These are phyloP conservation scores for Nomada fucata DNA, from an alignment of 2,888 invertebrate genomes.

Conservation along the genomic window DNA sequence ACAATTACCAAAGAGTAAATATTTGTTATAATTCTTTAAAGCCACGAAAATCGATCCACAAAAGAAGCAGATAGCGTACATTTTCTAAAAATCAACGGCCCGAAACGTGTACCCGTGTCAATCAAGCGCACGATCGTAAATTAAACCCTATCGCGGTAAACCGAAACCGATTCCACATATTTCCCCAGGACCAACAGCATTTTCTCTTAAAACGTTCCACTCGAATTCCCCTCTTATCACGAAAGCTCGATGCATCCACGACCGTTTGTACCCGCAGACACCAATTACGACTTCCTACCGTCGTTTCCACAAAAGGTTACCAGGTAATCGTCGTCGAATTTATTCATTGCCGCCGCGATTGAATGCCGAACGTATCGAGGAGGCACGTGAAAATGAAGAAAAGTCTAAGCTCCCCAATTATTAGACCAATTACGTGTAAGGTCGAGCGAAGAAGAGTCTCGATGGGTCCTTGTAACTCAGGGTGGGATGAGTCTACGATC, in stretches of 20 bases:
- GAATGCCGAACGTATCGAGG: too few relatives aligned
- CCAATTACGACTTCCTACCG: neutral
- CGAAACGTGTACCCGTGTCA: too few relatives aligned
- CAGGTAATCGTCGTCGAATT: too few relatives aligned
- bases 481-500: slow-evolving; percentile 72
- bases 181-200: neutral
- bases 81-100: too few relatives aligned
- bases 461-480: slow-evolving; percentile 69
- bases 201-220: neutral
- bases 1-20: too few relatives aligned
- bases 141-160: neutral
- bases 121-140: too few relatives aligned
- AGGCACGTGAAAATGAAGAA: neutral
- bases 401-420: slow-evolving; percentile 55
- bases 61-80: too few relatives aligned
- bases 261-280: neutral
- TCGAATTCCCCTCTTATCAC: neutral
- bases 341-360: too few relatives aligned
- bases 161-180: neutral
- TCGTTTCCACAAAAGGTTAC: too few relatives aligned
- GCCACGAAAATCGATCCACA: too few relatives aligned
- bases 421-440: slow-evolving; percentile 67
- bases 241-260: neutral
- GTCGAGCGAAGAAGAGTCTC: slow-evolving; percentile 61
- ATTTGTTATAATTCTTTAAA: too few relatives aligned